Evolutionary conservation across 1,140 invertebrate genomes (phyloP).

Genomic region (Fopius arisanus): DNA sequence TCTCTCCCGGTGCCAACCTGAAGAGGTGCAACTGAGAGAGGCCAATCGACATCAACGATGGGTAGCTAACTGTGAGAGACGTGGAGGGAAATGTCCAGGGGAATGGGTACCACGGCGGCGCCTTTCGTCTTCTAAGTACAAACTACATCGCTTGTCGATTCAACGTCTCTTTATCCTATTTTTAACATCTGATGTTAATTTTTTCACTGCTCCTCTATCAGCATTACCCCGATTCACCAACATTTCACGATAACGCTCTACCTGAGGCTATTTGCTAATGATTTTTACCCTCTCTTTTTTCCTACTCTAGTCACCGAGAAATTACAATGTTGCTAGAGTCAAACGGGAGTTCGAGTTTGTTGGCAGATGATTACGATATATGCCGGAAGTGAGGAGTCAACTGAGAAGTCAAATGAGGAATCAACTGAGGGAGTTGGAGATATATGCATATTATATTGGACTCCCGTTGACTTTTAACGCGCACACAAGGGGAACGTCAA

Average conservation of each 20-base stretch:
- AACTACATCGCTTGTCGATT: conserved; percentile 33
- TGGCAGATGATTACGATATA: not conserved
- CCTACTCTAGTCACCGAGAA: not conserved
- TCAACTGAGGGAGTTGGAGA: not conserved
- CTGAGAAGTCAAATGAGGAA: not conserved
- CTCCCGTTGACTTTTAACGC: conserved; percentile 8
- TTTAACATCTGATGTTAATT: conserved; percentile 5
- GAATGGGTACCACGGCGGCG: conserved; percentile 35
- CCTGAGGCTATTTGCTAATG: not conserved
- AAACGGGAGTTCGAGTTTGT: not conserved
- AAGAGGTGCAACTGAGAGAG: conserved; percentile 2
- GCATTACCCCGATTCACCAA: not conserved
- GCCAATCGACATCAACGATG: conserved; percentile 19
- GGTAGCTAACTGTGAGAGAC: conserved; percentile 24
- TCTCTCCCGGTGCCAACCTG: not conserved
- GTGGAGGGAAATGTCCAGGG: not conserved
- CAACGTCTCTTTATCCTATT: conserved; percentile 29
- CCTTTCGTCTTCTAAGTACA: conserved; percentile 41
- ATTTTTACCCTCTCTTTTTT: not conserved
- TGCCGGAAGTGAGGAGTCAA: not conserved
- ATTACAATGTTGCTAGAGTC: not conserved
- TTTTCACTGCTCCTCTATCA: not conserved
- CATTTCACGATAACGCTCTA: not conserved
- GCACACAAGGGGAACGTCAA: not conserved
- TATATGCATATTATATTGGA: not conserved